Evolutionary conservation across 2,797 vertebrate genomes (phyloP).

Genomic region (Hoplostethus atlanticus): DNA sequence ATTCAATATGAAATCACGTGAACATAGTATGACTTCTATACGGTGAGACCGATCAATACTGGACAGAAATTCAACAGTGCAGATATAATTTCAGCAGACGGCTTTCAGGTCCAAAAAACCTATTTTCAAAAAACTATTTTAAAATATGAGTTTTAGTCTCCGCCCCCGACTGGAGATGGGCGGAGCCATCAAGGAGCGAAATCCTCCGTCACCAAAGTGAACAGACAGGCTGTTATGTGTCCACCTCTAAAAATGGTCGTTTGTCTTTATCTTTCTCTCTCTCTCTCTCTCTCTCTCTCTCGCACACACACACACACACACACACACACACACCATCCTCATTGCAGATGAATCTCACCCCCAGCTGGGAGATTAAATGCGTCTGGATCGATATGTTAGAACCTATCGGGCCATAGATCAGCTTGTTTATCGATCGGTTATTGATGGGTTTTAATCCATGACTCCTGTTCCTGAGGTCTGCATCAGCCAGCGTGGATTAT

Average conservation of each 20-base stretch:
- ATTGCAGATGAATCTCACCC: background rate
- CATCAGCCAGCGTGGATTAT: background rate
- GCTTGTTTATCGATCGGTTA: slow-evolving; percentile 7
- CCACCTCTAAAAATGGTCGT: background rate
- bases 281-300: background rate
- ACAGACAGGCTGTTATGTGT: background rate
- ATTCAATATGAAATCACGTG: too few species aligned
- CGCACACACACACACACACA: slow-evolving; percentile 8
- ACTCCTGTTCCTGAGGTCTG: background rate
- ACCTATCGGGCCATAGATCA: slow-evolving; percentile 3
- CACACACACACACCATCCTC: slow-evolving; percentile 5
- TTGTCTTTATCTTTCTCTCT: background rate
- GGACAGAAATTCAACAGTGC: too few species aligned
- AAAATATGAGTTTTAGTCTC: too few species aligned
- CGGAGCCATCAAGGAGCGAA: too few species aligned
- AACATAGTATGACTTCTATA: too few species aligned
- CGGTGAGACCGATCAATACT: too few species aligned
- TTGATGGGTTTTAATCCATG: slow-evolving; percentile 16
- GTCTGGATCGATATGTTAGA: slow-evolving; percentile 6
- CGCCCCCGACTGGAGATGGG: too few species aligned
- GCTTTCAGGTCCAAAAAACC: too few species aligned
- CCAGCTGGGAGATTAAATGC: slow-evolving; percentile 4
- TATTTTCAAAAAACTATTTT: too few species aligned
- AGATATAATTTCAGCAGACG: too few species aligned
- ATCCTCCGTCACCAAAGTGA: too few species aligned